phyloP scores from a whole-genome alignment of 2,888 invertebrate species.

The Microplitis manilae region DNA sequence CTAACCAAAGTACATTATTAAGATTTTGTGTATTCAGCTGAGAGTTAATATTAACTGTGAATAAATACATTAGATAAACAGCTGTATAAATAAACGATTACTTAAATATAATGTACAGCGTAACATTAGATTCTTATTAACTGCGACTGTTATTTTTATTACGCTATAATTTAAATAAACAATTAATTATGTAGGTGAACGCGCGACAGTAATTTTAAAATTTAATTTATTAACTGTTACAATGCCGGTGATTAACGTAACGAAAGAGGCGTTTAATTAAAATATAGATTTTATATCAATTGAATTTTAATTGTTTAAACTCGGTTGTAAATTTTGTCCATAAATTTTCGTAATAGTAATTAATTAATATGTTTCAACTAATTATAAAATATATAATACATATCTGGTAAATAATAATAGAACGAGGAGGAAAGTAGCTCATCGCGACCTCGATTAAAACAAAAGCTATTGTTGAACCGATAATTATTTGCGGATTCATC shows the following conservation, averaged over 20 bases:
- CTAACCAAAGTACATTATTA: background rate
- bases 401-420: background rate
- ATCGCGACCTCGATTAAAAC: slow-evolving; percentile 35
- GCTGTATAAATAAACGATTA: background rate
- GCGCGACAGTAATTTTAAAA: no score
- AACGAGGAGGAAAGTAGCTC: background rate
- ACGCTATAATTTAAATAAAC: background rate
- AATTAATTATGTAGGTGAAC: no score
- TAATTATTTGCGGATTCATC: slow-evolving; percentile 36
- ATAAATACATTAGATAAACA: background rate
- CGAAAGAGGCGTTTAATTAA: background rate
- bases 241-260: background rate
- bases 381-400: background rate
- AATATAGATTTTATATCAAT: slow-evolving; percentile 1
- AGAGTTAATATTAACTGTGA: background rate
- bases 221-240: background rate
- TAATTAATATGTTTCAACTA: background rate
- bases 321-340: background rate
- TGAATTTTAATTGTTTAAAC: background rate
- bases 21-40: background rate
- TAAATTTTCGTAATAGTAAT: background rate
- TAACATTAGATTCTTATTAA: background rate
- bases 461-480: slow-evolving; percentile 26
- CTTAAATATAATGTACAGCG: background rate
- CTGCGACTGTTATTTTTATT: background rate